Percentiles rank a stretch among this genome's conserved stretches.
Conservation (phyloP, 2,888 invertebrate genomes). For the Pediacus dermestoides region DNA sequence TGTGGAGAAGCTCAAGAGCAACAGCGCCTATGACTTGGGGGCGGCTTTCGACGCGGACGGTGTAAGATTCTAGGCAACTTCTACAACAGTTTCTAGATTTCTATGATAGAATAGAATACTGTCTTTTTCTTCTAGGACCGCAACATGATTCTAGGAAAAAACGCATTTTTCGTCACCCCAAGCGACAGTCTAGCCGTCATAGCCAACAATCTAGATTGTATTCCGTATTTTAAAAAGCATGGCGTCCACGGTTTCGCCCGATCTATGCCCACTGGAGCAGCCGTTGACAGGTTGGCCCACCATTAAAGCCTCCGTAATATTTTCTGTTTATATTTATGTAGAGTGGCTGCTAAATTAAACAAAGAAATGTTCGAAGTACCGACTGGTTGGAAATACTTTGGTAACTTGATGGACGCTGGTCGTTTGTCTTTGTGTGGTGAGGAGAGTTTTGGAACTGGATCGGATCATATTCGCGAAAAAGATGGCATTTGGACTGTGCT, state of each 20-base stretch:
- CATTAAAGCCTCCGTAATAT: too few relatives aligned
- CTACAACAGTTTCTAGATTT: too few relatives aligned
- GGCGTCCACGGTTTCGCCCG: conserved; percentile 89
- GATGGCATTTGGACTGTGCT: conserved; percentile 98
- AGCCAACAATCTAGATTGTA: conserved; percentile 82
- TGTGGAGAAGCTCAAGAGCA: conserved; percentile 59
- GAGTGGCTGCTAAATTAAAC: conserved; percentile 75
- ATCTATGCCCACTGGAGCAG: conserved; percentile 97
- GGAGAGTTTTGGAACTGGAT: conserved; percentile 98
- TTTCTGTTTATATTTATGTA: too few relatives aligned
- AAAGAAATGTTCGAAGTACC: conserved; percentile 90
- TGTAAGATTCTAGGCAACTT: conserved; percentile 29
- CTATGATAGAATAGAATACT: too few relatives aligned
- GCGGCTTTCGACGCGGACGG: conserved; percentile 99
- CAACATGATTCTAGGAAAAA: conserved; percentile 95
- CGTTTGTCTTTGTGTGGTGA: conserved; percentile 94
- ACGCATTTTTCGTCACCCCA: conserved; percentile 96
- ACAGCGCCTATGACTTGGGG: conserved; percentile 69
- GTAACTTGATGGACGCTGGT: conserved; percentile 97
- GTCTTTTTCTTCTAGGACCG: conserved; percentile 64
- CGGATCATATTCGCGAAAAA: conserved; percentile 97
- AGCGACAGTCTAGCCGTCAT: conserved; percentile 95
- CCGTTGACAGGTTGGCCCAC: conserved; percentile 69
- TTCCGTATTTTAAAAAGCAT: conserved; percentile 88
- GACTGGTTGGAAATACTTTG: conserved; percentile 99